Evolutionary conservation across 64 coral and sea anemone genomes (phyloP).

Genomic region (Dendrophyllia cribrosa): DNA sequence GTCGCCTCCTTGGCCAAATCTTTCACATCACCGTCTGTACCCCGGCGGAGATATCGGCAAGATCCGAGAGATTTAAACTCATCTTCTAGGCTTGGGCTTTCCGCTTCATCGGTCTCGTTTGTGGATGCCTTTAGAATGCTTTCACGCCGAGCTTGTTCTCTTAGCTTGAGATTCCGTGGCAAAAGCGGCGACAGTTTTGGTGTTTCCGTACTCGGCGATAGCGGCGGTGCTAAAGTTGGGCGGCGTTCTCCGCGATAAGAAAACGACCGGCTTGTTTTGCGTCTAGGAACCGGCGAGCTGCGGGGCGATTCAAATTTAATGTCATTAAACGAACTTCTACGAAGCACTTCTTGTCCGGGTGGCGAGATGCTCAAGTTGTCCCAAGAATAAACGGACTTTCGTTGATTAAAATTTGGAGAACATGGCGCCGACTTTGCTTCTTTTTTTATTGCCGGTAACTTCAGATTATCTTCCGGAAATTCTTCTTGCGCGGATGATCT

Average conservation of each 20-base stretch:
- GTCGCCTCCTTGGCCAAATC: not conserved
- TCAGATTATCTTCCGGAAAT: constrained; percentile 3
- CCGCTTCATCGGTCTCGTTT: not conserved
- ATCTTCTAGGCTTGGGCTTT: constrained; percentile 38
- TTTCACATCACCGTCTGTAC: not conserved
- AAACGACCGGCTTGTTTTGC: not conserved
- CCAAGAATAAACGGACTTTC: not conserved
- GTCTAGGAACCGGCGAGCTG: not conserved
- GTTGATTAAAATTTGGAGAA: not conserved
- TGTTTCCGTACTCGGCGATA: not conserved
- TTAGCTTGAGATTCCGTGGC: constrained; percentile 39
- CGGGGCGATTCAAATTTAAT: not conserved
- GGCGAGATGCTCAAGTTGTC: not conserved
- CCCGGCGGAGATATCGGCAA: constrained; percentile 55
- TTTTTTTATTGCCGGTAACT: constrained; percentile 10
- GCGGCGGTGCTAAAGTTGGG: not conserved
- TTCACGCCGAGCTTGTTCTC: constrained; percentile 22
- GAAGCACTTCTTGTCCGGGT: not conserved
- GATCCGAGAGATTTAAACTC: constrained; percentile 61
- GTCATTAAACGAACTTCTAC: constrained; percentile 12
- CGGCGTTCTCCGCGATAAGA: not conserved
- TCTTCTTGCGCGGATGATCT: not conserved
- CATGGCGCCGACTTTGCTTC: not conserved
- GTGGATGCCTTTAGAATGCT: not conserved
- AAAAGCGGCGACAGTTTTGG: not conserved